A percentile compares a stretch with the other conserved stretches of the same genome.
Evolutionary conservation across 1,140 invertebrate species (phyloP).

Genomic region (Scylla paramamosain): DNA sequence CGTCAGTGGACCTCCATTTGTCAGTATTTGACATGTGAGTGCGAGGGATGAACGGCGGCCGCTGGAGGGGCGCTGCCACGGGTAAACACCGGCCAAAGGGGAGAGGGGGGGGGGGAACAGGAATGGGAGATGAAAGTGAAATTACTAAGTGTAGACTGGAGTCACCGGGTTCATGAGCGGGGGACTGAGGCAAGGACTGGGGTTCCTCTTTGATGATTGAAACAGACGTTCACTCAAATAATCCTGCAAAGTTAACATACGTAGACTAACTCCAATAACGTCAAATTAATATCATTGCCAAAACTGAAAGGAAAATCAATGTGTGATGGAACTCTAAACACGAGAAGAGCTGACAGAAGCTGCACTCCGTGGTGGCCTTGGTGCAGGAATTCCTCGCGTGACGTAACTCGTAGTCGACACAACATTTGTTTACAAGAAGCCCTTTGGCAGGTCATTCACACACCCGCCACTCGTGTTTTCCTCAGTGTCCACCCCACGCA

Average conservation of each 20-base stretch:
- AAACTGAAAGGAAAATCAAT: no score
- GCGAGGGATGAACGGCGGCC: not conserved
- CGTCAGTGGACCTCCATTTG: not conserved
- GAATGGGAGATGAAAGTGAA: not conserved
- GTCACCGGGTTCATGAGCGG: not conserved
- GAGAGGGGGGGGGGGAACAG: not conserved
- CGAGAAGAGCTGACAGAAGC: no score
- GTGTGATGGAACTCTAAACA: no score
- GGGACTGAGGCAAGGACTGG: not conserved
- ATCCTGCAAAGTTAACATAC: no score
- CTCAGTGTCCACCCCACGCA: not conserved
- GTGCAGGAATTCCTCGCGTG: not conserved
- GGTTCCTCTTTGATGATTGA: not conserved
- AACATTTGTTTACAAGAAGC: not conserved
- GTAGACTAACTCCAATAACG: no score
- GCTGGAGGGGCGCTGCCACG: not conserved
- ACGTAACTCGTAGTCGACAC: not conserved
- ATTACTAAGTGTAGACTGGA: not conserved
- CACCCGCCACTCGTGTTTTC: not conserved
- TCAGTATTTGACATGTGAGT: slow-evolving; percentile 17
- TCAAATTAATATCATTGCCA: no score
- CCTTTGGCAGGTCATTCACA: not conserved
- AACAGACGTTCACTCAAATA: not conserved
- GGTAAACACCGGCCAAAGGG: not conserved
- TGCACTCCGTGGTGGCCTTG: not conserved